phyloP scores from a whole-genome alignment of 2,888 invertebrate genomes.

The Trachelus tabidus region DNA sequence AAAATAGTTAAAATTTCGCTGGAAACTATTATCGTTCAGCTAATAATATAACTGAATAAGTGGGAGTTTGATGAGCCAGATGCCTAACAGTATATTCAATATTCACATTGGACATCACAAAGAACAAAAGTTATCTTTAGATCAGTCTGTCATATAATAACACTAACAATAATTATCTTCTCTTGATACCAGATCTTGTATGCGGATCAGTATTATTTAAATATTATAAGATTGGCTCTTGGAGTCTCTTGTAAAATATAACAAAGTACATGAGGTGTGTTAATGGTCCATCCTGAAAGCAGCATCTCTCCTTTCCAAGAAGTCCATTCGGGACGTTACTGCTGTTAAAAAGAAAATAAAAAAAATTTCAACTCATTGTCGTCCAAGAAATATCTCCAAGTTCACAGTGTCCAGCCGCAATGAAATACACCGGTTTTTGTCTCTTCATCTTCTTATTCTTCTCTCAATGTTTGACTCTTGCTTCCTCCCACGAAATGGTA shows the following conservation, averaged over 20 bases:
- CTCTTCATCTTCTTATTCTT: constrained; percentile 3
- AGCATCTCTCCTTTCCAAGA: background rate
- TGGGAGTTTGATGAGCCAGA: constrained; percentile 3
- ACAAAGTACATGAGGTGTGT: too few relatives aligned
- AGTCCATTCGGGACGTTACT: background rate
- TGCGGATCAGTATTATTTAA: background rate
- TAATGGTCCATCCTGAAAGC: too few relatives aligned
- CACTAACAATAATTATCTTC: background rate
- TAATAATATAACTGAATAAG: constrained; percentile 3
- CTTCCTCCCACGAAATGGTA: background rate
- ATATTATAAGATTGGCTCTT: background rate
- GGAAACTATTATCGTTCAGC: background rate
- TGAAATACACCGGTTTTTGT: background rate
- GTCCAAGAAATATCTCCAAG: background rate
- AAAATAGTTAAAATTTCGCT: background rate
- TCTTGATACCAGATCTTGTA: background rate
- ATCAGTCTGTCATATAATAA: background rate
- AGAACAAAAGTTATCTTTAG: background rate
- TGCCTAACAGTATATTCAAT: constrained; percentile 3
- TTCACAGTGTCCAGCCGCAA: background rate
- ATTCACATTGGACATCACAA: background rate
- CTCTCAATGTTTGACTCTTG: background rate
- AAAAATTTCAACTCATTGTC: background rate
- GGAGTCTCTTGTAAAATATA: background rate
- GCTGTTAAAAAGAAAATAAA: background rate